Conservation (phyloP, 35 echinoderm and acorn worm species). For the Stichopus chloronotus region DNA sequence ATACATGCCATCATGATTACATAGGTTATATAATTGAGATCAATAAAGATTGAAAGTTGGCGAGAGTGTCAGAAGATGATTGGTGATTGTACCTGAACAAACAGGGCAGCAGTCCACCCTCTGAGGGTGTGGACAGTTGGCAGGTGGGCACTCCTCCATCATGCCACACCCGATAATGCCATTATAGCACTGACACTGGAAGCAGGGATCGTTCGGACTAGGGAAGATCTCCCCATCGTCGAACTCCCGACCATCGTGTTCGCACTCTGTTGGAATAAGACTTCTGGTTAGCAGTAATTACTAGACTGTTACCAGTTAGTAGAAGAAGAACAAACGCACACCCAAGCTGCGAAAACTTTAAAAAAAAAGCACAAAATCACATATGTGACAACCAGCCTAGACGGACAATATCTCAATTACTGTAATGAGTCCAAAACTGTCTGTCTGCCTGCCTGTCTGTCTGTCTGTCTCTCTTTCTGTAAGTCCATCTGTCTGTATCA, state of each 20-base stretch:
- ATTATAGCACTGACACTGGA: constrained; percentile 64
- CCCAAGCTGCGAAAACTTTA: not conserved
- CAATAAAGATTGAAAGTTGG: no score
- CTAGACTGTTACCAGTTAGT: not conserved
- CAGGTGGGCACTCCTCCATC: constrained; percentile 49
- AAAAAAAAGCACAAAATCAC: no score
- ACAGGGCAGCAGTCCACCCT: constrained; percentile 54
- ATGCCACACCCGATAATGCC: constrained; percentile 65
- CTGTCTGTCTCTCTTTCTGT: no score
- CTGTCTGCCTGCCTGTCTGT: no score
- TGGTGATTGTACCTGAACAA: constrained; percentile 50
- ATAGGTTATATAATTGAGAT: no score
- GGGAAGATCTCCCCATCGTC: constrained; percentile 55
- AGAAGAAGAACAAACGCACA: not conserved
- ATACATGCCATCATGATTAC: no score
- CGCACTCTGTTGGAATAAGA: constrained; percentile 58
- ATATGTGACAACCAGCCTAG: no score
- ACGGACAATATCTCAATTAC: no score
- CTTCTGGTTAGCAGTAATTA: not conserved
- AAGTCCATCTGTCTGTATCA: no score
- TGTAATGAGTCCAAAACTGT: no score
- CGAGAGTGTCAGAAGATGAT: no score
- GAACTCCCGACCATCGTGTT: constrained; percentile 57
- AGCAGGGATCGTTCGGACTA: constrained; percentile 59
- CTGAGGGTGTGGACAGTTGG: constrained; percentile 65